Base-by-base conservation (phyloP, 2,113 vertebrate genomes). In the Microtus oregoni region DNA sequence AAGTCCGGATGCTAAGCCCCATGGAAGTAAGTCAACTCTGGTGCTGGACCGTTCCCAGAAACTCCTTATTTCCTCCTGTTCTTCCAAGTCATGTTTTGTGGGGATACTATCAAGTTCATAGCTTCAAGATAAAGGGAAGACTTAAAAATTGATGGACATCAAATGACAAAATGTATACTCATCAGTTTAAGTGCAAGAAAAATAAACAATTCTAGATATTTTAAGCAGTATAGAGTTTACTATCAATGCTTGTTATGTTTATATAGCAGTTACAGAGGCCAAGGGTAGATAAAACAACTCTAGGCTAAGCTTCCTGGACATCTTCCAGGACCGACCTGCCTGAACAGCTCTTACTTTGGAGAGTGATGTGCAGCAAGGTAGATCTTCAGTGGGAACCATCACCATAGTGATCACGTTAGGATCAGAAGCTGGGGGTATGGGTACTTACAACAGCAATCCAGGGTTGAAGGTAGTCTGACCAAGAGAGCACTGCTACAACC, bases 221-320 rank as follows among this genome's bases (percentile, higher is more conserved):
- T 95, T 90, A 70, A 94, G 79, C 63, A 97, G 35, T 26, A 35
- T 28, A 86, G 32, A 20, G 7, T 90, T 95, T 95, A 83, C 81
- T 65, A 76, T 85, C 86, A 79, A 72, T 20, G 90, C 67, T 15
- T 50, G 4, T 5, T 5, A 3, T 77, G 58, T 83, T 96, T 92
- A 86, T 5, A 44, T 78, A 83, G 75, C n/a, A 93, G 30, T 30
- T 72, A 12, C 28, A 86, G 85, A 73, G 41, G n/a, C 67, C 44
- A 8, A 82, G 92, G 65, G n/a, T 41, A 1, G 41, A 41, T 41
- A 83, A 63, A 94, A 35, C 7, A 89, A 52, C 67, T 89, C 77
- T 91, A 92, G 44, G 58, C 44, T 61, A 76, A n/a, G 32, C 17
- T 90, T 96, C 32, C 35, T 92, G 68, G 75, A 63, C 61, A 24